phyloP scores from a whole-genome alignment of 1,140 invertebrate genomes.

The Drosophila navojoa region DNA sequence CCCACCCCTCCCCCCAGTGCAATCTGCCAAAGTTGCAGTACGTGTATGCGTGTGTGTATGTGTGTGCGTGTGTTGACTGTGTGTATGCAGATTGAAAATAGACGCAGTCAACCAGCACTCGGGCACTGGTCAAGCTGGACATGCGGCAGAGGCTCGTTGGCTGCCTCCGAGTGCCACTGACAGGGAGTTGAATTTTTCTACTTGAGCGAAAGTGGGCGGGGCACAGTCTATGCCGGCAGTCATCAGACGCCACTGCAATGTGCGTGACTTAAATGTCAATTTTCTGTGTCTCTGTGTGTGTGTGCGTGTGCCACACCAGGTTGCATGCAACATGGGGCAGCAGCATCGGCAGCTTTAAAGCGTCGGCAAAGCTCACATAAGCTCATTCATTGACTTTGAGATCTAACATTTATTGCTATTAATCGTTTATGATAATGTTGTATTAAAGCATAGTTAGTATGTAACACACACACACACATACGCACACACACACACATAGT shows the following conservation, averaged over 20 bases:
- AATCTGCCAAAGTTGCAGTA: slow-evolving; percentile 19
- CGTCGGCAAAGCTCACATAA: not conserved
- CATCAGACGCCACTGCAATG: slow-evolving; percentile 15
- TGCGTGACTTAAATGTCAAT: slow-evolving; percentile 54
- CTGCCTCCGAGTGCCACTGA: slow-evolving; percentile 18
- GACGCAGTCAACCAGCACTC: slow-evolving; percentile 71
- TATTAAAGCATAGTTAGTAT: not conserved
- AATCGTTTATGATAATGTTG: not conserved
- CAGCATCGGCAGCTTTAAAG: slow-evolving; percentile 4
- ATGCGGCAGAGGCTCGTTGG: not conserved
- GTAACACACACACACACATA: slow-evolving; percentile 8
- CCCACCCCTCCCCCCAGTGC: slow-evolving; percentile 1
- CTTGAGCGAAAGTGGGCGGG: slow-evolving; percentile 14
- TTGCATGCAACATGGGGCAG: not conserved
- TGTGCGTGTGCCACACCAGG: no score
- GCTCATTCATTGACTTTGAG: not conserved
- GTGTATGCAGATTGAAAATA: slow-evolving; percentile 70
- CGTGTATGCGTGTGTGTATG: slow-evolving; percentile 30
- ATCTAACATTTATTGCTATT: no score
- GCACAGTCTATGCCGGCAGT: not conserved
- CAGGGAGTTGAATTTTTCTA: slow-evolving; percentile 38
- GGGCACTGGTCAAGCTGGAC: slow-evolving; percentile 41
- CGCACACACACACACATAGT: not conserved
- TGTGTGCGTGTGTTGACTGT: slow-evolving; percentile 1
- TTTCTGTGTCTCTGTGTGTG: not conserved